Base-by-base conservation (phyloP, 35 echinoderm and acorn worm species). In the Anneissia japonica region DNA sequence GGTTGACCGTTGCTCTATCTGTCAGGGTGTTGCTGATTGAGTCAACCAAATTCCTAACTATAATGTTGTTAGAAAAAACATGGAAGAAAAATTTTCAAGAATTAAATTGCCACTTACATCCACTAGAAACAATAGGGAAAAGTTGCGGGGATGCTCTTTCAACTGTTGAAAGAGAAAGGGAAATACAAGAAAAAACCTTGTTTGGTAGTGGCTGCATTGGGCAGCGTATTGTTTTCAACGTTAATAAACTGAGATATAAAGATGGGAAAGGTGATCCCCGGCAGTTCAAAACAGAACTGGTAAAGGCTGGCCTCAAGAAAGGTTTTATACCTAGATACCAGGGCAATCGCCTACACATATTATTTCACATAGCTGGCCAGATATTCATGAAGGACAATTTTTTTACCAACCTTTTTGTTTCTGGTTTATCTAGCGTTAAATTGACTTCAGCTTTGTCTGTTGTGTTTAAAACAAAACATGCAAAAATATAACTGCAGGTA, bases 291-390 rank as follows among this genome's bases (percentile, higher is more conserved):
- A 43, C 82, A 23, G 84, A 79, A 28, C 73, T 85, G 39, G 39
- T 72, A 46, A 76, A 90, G 21, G 64, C 43, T 0, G 21, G 35
- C 23, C 26, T 90, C 0, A 82, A 82, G 0, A 31, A n/a, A 36
- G 81, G 88, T 35, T 31, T 79, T 12, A 10, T 90, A 14, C 88
- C 88, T 30, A 35, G 82, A 21, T 90, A 90, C 39, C 64, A 41
- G 2, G 82, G 88, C 12, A 90, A 90, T 75, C 77, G 88, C 36
- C 31, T 90, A 30, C 82, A 79, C 37, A 33, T 90, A 16, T 17
- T 85, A 0, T 90, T 90, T 81, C 88, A 82, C 46, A 88, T 90
- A 33, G n/a, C 80, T 77, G 81, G 88, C 28, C 83, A 90, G n/a
- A 72, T 90, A 13, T 29, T 83, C 0, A 34, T 82, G 46, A 79